Percentiles rank a stretch among this genome's conserved stretches.
phyloP scores from a whole-genome alignment of 2,888 invertebrate species.

The Phortica okadai region DNA sequence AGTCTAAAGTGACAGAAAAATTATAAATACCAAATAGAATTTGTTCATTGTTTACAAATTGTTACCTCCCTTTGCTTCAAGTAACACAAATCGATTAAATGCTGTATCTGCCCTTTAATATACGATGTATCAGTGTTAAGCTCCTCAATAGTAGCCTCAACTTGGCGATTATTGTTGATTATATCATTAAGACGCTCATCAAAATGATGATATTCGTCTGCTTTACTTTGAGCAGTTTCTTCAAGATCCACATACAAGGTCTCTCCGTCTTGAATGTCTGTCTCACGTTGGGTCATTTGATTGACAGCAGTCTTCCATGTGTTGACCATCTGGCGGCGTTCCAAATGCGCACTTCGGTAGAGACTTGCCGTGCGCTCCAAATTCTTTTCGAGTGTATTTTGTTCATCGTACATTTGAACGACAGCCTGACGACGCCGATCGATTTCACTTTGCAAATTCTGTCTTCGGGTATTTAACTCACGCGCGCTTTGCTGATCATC shows the following conservation, averaged over 20 bases:
- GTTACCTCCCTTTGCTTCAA: slow-evolving; percentile 76
- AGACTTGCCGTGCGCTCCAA: slow-evolving; percentile 78
- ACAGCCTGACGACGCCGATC: slow-evolving; percentile 76
- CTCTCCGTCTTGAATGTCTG: slow-evolving; percentile 80
- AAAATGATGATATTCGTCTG: slow-evolving; percentile 75
- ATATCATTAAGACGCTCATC: slow-evolving; percentile 78
- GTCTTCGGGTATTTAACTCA: slow-evolving; percentile 79
- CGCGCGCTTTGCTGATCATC: slow-evolving; percentile 84
- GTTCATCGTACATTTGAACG: slow-evolving; percentile 77
- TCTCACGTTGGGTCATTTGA: slow-evolving; percentile 83
- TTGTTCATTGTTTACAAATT: not conserved
- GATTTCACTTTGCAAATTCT: slow-evolving; percentile 78
- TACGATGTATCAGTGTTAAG: slow-evolving; percentile 75
- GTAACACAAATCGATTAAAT: slow-evolving; percentile 69
- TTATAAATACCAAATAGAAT: not conserved
- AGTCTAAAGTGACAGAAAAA: slow-evolving; percentile 51
- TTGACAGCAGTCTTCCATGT: slow-evolving; percentile 86
- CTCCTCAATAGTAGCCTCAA: slow-evolving; percentile 75
- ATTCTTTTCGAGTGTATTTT: slow-evolving; percentile 79
- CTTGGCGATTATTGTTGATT: slow-evolving; percentile 78
- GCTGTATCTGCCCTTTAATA: slow-evolving; percentile 71
- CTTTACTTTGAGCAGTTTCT: slow-evolving; percentile 70
- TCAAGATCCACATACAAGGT: slow-evolving; percentile 63
- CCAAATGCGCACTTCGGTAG: slow-evolving; percentile 80
- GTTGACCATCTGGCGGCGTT: slow-evolving; percentile 82